Evolutionary conservation across 2,113 vertebrate species (phyloP), one percentile per base, ranked within the genome.

Genomic region (Neodon shergylaensis): DNA sequence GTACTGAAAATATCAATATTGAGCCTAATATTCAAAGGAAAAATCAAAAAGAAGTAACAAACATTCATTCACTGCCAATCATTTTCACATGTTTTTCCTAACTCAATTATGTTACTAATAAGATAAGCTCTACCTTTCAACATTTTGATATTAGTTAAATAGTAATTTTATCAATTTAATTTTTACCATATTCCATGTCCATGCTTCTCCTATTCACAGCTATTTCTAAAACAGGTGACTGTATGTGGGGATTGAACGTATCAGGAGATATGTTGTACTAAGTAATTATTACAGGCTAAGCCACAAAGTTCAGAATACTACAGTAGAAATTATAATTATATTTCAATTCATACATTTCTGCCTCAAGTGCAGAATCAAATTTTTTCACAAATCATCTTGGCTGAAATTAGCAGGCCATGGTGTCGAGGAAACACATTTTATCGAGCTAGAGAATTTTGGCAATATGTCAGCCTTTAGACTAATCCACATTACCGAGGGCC

Each of bases 281-380:
- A 49, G 36, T 49, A 36, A 65, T 82, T 73, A 89, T 61, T n/a
- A 7, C 44, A 91, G 52, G 10, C 5, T 78, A 86, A 54, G 7
- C 26, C 65, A 54, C 52, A 19, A 79, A 91, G 72, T 91, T 92
- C 52, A 58, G 44, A 88, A 36, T 63, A 58, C 7, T 86, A 63
- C 16, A 42, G 72, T 1, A 94, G 7, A 95, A 68, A 92, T 92
- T 58, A 26, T 74, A 93, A 87, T 81, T 88, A 90, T 94, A 92
- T 74, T 31, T 74, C 36, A 86, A 94, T 91, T 70, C 8, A 63
- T 33, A 74, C 2, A 73, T 77, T 54, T 39, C 26, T 72, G 21
- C 92, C 94, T 93, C 19, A 73, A 94, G 58, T 73, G 79, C 21
- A 84, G 24, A 63, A 72, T 7, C n/a, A 74, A 91, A 92, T 90